Evolutionary conservation across 2,888 invertebrate species (phyloP).

Genomic region (Brassicogethes aeneus): DNA sequence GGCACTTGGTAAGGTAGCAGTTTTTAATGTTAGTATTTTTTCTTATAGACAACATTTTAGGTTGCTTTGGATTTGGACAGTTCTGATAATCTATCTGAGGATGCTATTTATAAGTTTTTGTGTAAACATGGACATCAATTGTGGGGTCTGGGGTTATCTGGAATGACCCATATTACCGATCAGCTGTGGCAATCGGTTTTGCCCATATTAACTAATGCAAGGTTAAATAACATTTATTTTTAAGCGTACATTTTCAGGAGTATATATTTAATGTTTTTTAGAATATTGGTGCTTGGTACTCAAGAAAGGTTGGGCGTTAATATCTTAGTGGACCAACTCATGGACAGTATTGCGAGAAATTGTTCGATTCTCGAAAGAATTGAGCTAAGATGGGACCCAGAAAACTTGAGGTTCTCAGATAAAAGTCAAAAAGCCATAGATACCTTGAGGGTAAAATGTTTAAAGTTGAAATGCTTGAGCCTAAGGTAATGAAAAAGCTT

Average conservation of each 20-base stretch:
- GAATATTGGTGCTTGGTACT: conserved; percentile 95
- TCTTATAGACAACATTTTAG: conserved; percentile 20
- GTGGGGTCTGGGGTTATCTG: conserved; percentile 78
- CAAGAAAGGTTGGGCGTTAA: conserved; percentile 93
- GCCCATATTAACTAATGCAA: conserved; percentile 83
- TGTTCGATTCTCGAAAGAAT: conserved; percentile 82
- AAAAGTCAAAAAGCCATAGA: conserved; percentile 99
- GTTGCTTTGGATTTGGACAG: conserved; percentile 89
- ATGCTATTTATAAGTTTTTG: conserved; percentile 85
- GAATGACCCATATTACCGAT: conserved; percentile 98
- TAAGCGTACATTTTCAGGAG: too few relatives aligned
- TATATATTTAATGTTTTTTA: conserved; percentile 42
- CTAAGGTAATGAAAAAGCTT: conserved; percentile 79
- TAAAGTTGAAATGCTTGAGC: conserved; percentile 85
- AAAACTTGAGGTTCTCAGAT: conserved; percentile 95
- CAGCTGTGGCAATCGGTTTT: conserved; percentile 95
- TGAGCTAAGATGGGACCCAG: conserved; percentile 97
- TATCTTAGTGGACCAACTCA: conserved; percentile 94
- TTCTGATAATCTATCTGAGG: conserved; percentile 92
- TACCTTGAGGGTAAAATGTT: conserved; percentile 88
- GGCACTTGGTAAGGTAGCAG: conserved; percentile 37
- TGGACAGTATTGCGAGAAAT: conserved; percentile 94
- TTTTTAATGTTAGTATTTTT: too few relatives aligned
- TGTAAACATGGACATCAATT: conserved; percentile 84
- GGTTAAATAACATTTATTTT: conserved; percentile 49